Percentiles rank a stretch among this genome's conserved stretches.
Evolutionary conservation across 2,888 invertebrate genomes (phyloP).

Genomic region (Disparrhopalites patrizii): DNA sequence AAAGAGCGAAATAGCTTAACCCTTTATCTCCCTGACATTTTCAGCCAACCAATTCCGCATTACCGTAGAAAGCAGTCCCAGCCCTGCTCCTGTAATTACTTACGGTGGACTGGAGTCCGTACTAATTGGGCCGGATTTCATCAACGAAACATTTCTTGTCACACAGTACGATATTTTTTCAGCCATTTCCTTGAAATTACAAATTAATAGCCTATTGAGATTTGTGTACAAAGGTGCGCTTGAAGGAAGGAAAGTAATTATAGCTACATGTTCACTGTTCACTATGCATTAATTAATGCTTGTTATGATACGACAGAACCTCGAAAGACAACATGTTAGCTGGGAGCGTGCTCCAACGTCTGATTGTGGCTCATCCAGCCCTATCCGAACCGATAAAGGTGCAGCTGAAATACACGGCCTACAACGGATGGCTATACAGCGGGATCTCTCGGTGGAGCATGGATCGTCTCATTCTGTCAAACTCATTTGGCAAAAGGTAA

Average conservation of each 20-base stretch:
- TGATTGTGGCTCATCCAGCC: slow-evolving; percentile 84
- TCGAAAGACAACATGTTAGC: slow-evolving; percentile 70
- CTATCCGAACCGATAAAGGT: slow-evolving; percentile 67
- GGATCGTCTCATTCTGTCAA: slow-evolving; percentile 75
- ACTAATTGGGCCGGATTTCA: slow-evolving; percentile 69
- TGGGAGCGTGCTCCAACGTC: slow-evolving; percentile 70
- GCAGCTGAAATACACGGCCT: slow-evolving; percentile 77
- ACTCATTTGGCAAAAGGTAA: slow-evolving; percentile 77
- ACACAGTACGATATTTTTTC: slow-evolving; percentile 73
- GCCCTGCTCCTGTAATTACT: slow-evolving; percentile 62
- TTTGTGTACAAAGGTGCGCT: background rate
- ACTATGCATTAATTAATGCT: background rate
- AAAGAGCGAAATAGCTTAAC: no score
- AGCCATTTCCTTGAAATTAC: no score
- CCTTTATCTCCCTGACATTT: slow-evolving; percentile 33
- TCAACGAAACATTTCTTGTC: slow-evolving; percentile 84
- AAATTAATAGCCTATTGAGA: no score
- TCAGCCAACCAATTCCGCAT: slow-evolving; percentile 82
- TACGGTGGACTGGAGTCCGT: slow-evolving; percentile 72
- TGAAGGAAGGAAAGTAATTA: background rate
- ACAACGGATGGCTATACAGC: slow-evolving; percentile 85
- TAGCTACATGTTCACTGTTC: background rate
- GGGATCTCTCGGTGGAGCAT: slow-evolving; percentile 74
- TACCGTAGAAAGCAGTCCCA: slow-evolving; percentile 70
- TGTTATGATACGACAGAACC: slow-evolving; percentile 61